Percentiles rank a stretch among this genome's conserved stretches.
These are phyloP conservation scores for Sternarchorhynchus goeldii DNA, from an alignment of 2,797 vertebrate species.

Conservation along the genomic window DNA sequence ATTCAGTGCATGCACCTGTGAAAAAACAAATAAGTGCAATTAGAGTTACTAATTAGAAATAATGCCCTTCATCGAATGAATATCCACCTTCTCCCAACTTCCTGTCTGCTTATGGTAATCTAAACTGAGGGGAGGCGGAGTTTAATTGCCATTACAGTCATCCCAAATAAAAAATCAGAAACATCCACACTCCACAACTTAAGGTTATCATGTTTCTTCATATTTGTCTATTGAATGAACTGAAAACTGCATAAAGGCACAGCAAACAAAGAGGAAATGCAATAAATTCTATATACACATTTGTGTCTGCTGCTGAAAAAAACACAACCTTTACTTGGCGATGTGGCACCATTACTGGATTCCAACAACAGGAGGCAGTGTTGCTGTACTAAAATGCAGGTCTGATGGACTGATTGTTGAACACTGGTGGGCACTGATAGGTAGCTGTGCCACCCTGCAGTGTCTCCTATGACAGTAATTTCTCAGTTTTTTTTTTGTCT, in stretches of 20 bases:
- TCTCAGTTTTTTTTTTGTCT: conserved; percentile 13
- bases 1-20: conserved; percentile 7
- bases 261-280: no score
- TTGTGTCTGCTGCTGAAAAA: neutral
- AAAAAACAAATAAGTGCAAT: conserved; percentile 15
- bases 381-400: conserved; percentile 16
- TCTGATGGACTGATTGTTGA: neutral
- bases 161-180: neutral
- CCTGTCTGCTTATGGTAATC: neutral
- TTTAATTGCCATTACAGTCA: neutral
- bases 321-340: neutral
- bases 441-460: neutral
- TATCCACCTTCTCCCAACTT: neutral
- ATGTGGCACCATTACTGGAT: conserved; percentile 3
- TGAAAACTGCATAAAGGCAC: no score
- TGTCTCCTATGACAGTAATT: conserved; percentile 24
- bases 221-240: no score
- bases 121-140: neutral
- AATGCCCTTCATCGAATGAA: neutral
- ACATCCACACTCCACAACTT: no score
- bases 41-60: conserved; percentile 35
- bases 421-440: conserved; percentile 8
- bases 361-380: conserved; percentile 53
- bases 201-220: no score
- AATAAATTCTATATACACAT: no score